Evolutionary conservation across 2,113 vertebrate species (phyloP), one percentile per base, ranked within the genome.

Genomic region (Micromys minutus): DNA sequence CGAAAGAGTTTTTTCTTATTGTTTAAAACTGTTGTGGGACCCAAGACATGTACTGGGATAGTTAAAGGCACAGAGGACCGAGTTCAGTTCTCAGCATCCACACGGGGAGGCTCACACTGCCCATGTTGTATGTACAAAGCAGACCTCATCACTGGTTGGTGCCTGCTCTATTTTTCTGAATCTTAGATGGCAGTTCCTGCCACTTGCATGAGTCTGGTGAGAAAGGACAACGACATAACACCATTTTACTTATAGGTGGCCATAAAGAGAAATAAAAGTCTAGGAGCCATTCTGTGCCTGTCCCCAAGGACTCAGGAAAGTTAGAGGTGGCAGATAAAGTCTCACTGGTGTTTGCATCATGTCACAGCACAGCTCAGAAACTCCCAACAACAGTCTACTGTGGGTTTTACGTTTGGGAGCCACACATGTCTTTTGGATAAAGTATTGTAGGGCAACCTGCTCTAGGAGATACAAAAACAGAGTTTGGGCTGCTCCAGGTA

Each of bases 1-100:
- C 81, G 83, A 83, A 86, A 91, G 61, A 67, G 63, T 24, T 92
- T 90, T 42, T 88, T 3, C 31, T 61, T 61, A 61, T 84, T 84
- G 42, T 42, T 84, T 84, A 84, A 63, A 63, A 31, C 57, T 31
- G 13, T 81, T 59, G 9, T 6, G 77, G 34, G 50, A n/a, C 50
- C 4, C 7, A 52, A 80, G 50, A 55, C 16, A 59, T 39, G 79
- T 17, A 45, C 19, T 5, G 12, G 52, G 13, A 21, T 79, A 39
- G n/a, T 61, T 31, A 42, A 63, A 13, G 59, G 55, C 57, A 42
- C 52, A 2, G 57, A 83, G 57, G n/a, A 29, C 57, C 42, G 80
- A 83, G 22, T 42, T n/a, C 24, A 61, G n/a, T 29, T 83, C n/a
- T 24, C 80, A 42, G 80, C 57, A 42, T 26, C 13, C 80, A 39